These are phyloP conservation scores for Agrochola lota DNA, from an alignment of 2,888 invertebrate genomes.

Conservation along the genomic window DNA sequence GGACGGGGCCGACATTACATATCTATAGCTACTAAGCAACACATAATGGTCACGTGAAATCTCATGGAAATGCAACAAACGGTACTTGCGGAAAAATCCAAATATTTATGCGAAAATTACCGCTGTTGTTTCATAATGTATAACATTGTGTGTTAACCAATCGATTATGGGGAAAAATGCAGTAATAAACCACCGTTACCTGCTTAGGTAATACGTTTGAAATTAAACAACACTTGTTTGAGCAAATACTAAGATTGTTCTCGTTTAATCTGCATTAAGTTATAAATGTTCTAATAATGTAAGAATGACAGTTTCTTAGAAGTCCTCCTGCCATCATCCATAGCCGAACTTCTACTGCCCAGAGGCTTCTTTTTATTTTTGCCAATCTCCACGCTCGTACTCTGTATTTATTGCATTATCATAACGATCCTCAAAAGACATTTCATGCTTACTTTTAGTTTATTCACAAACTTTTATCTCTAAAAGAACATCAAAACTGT, in stretches of 20 bases:
- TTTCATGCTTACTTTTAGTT: too few relatives aligned
- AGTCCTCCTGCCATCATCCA: too few relatives aligned
- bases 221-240: conserved; percentile 2
- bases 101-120: conserved; percentile 39
- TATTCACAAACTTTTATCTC: conserved; percentile 11
- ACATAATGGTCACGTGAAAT: conserved; percentile 13
- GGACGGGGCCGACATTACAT: background rate
- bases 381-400: too few relatives aligned
- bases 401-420: too few relatives aligned
- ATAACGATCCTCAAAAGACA: too few relatives aligned
- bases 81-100: conserved; percentile 20
- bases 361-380: too few relatives aligned
- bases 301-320: too few relatives aligned
- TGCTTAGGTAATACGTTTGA: background rate
- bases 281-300: too few relatives aligned
- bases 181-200: conserved; percentile 19
- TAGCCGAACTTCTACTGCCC: too few relatives aligned
- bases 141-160: conserved; percentile 40
- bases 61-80: conserved; percentile 21
- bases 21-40: background rate
- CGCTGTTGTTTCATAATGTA: conserved; percentile 12
- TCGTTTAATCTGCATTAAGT: too few relatives aligned
- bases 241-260: too few relatives aligned
- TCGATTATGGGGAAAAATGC: conserved; percentile 19
- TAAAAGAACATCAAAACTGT: conserved; percentile 7